A percentile compares a stretch with the other conserved stretches of the same genome.
Evolutionary conservation across 2,113 vertebrate species (phyloP).

Genomic region (Lycaon pictus): DNA sequence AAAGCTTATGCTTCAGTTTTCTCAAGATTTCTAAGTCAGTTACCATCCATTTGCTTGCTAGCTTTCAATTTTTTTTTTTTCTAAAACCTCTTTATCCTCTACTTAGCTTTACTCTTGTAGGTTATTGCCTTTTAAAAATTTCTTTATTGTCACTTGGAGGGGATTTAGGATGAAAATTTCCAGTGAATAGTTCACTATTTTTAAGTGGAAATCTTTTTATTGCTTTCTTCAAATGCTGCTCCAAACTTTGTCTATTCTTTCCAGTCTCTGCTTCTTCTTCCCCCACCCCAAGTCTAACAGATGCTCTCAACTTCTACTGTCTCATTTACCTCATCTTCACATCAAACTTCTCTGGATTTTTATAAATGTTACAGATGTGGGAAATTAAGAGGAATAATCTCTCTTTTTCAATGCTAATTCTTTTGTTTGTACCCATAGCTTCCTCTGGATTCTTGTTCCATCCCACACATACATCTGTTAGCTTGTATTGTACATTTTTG

Average conservation of each 20-base stretch:
- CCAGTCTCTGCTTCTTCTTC: neutral
- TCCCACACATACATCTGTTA: too few species aligned
- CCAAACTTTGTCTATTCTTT: neutral
- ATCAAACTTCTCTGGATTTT: neutral
- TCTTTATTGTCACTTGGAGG: neutral
- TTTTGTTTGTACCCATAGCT: neutral
- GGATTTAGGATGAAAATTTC: neutral
- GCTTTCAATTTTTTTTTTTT: neutral
- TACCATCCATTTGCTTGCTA: neutral
- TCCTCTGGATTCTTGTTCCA: neutral
- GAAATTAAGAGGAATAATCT: neutral
- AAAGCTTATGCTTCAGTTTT: neutral
- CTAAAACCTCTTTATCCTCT: neutral
- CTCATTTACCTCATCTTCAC: neutral
- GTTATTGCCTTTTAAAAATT: neutral
- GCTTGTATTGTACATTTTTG: neutral
- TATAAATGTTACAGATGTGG: neutral
- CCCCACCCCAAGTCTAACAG: neutral
- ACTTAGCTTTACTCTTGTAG: neutral
- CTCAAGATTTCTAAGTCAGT: neutral
- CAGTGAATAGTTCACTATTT: neutral
- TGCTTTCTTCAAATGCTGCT: neutral
- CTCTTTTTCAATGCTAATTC: neutral
- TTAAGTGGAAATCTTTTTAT: neutral
- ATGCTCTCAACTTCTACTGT: neutral